Evolutionary conservation across 2,888 invertebrate genomes (phyloP), one percentile per base, ranked within the genome.

Genomic region (Eupithecia exiguata): DNA sequence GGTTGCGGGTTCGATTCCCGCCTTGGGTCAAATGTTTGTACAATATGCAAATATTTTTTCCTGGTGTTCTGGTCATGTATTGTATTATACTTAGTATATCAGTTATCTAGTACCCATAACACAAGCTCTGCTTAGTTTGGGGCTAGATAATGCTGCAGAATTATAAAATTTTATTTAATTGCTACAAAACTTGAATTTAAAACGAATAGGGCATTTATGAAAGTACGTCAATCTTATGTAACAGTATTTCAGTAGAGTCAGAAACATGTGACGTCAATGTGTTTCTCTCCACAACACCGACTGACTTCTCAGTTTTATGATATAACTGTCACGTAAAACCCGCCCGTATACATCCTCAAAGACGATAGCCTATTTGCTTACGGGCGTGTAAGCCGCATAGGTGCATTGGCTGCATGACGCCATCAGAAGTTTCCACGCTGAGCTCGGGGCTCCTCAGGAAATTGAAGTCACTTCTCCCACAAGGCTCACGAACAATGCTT

Each of bases 401-500:
- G 87, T 92, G 93, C 92, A 92, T 91, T 87, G 89, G 88, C 89
- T 89, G 87, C 87, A 86, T 88, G 89, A 89, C 87, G 88, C 86
- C 87, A 88, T 91, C 91, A 90, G 90, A 93, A 93, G 92, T 93
- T 94, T 83, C 84, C 58, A 46, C 69, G 53, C 65, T 58, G 25
- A 58, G 58, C 58, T 58, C 58, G 58, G 21, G 58, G 58, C 69
- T 66, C 84, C 89, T 83, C 92, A 93, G 94, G 94, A 94, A 94
- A 94, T 94, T 94, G 94, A 93, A 94, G 92, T 92, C 93, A 93
- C 90, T 62, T 69, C 74, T 74, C 72, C 67, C 70, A 75, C 75
- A 83, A 88, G 86, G 81, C 84, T 84, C 84, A 86, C 85, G 87
- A 92, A 92, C 92, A 92, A 90, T 91, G 93, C 93, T 92, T 91